Conservation (phyloP, 2,888 invertebrate species). For the Lapara coniferarum region DNA sequence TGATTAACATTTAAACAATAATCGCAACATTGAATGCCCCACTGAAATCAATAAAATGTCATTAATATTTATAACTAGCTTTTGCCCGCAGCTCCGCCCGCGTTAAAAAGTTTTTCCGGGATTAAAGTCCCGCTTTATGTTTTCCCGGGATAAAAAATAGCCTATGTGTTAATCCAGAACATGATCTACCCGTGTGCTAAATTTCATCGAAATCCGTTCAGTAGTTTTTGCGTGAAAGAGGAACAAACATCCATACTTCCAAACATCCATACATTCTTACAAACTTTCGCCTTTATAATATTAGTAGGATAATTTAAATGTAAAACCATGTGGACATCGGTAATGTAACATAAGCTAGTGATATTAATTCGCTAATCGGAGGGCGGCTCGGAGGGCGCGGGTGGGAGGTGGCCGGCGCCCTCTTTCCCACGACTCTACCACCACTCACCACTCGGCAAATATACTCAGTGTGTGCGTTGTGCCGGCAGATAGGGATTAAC, state of each 20-base stretch:
- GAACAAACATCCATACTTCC: too few relatives aligned
- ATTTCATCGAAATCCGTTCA: too few relatives aligned
- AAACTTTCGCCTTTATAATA: too few relatives aligned
- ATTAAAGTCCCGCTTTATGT: too few relatives aligned
- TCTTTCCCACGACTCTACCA: slow-evolving; percentile 43
- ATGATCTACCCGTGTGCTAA: too few relatives aligned
- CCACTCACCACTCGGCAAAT: slow-evolving; percentile 26
- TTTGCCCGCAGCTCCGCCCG: too few relatives aligned
- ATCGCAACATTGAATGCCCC: background rate
- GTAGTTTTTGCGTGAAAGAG: too few relatives aligned
- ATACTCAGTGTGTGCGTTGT: slow-evolving; percentile 18
- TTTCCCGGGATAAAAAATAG: too few relatives aligned
- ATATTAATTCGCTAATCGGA: slow-evolving; percentile 31
- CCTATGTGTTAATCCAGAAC: too few relatives aligned
- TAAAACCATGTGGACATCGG: background rate
- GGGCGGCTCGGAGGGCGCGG: slow-evolving; percentile 32
- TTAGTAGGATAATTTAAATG: background rate
- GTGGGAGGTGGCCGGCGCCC: slow-evolving; percentile 35
- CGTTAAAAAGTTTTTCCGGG: too few relatives aligned
- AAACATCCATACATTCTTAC: too few relatives aligned
- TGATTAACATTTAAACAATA: background rate
- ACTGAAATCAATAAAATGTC: background rate
- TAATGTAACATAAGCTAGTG: slow-evolving; percentile 21
- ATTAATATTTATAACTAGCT: background rate
- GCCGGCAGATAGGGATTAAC: slow-evolving; percentile 18